Evolutionary conservation across 1,140 invertebrate species (phyloP), one percentile per base, ranked within the genome.

Genomic region (Cydia splendana): DNA sequence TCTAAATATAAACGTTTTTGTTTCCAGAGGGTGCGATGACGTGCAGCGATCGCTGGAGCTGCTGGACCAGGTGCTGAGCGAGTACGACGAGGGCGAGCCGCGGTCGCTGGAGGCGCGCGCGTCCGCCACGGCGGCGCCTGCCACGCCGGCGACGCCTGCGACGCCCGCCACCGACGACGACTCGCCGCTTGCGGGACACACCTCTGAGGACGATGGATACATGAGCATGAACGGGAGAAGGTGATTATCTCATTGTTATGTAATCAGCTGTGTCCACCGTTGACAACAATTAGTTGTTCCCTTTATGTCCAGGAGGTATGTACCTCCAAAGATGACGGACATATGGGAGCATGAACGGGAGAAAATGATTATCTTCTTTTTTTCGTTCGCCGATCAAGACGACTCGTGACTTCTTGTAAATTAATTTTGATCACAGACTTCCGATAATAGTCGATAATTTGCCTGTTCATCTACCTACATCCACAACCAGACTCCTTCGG

Each of bases 201-300:
- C 97, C 88, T 97, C 96, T 53, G 96, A 97, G 90, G 96, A 97
- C 95, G 96, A 97, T 95, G 96, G 96, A 89, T 97, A 97, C 92
- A 97, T 97, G 96, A 97, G 96, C 93, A 97, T 97, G 94, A 97
- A 97, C 95, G 96, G 96, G 80, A 95, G 96, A 88, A 95, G 96
- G 94, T 95, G 80, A 82, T 74, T 30, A 42, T 57, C 15, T 62
- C 0, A 10, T 71, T 78, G 15, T 62, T 7, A 10, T 48, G 15
- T 62, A 9, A 10, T 48, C 45, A 48, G 45, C 7, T 15, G 12
- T 48, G 9, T 48, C 88, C 15, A 93, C 86, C 85, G 93, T 87
- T 38, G 95, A 34, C 34, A 34, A 5, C 34, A 4, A 96, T 94
- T 95, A 95, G 86, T 96, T 95, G 83, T 95, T 95, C 94, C 94